A percentile compares a stretch with the other conserved stretches of the same genome.
phyloP scores from a whole-genome alignment of 2,797 vertebrate genomes.

The Loriculus beryllinus region DNA sequence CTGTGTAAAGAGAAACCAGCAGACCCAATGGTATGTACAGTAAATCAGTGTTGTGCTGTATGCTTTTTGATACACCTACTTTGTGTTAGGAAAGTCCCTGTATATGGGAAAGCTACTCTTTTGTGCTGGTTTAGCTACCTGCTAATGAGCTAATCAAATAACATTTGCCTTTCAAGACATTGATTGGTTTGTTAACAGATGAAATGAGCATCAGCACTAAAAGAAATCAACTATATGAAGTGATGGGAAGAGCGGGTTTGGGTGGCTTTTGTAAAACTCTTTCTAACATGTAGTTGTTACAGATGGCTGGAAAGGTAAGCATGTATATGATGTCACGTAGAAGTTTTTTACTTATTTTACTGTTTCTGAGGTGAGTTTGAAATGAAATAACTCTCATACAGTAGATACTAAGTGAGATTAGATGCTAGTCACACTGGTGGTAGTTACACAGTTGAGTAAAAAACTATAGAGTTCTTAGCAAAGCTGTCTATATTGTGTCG shows the following conservation, averaged over 20 bases:
- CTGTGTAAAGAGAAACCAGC: constrained; percentile 90
- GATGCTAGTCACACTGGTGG: neutral
- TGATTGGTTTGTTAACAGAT: neutral
- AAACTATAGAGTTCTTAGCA: neutral
- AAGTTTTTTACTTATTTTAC: neutral
- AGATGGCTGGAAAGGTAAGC: neutral
- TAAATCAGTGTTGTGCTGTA: neutral
- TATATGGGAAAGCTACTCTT: rapidly evolving
- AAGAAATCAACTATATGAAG: neutral
- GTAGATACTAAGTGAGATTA: neutral
- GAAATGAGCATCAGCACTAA: neutral
- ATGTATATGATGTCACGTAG: neutral
- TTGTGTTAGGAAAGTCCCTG: neutral
- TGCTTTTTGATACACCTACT: neutral
- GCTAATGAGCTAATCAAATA: neutral
- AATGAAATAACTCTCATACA: neutral
- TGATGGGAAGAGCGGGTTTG: neutral
- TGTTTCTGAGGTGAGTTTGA: neutral
- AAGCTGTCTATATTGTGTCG: neutral
- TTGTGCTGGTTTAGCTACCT: neutral
- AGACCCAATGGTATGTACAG: constrained; percentile 85
- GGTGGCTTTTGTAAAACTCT: neutral
- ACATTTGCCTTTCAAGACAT: neutral
- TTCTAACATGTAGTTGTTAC: neutral
- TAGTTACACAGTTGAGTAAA: neutral